Evolutionary conservation across 2,113 vertebrate species (phyloP).

Genomic region (Mugil cephalus): DNA sequence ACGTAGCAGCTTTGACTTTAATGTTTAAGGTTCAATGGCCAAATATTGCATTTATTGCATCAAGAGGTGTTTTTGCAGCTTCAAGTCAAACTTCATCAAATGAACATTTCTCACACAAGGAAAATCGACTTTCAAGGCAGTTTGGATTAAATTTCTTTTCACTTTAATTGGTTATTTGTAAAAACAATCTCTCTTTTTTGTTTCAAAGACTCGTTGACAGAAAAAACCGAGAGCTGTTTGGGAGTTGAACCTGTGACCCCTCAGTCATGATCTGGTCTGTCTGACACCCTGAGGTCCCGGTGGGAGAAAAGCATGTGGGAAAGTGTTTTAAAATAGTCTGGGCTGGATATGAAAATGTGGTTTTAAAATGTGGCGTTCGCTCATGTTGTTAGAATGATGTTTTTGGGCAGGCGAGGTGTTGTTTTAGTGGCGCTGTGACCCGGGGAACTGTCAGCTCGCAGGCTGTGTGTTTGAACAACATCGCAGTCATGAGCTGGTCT

Average conservation of each 20-base stretch:
- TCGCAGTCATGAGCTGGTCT: conserved; percentile 16
- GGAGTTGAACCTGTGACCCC: conserved; percentile 57
- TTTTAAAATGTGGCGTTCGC: conserved; percentile 8
- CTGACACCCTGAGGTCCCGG: conserved; percentile 7
- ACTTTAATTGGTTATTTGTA: conserved; percentile 17
- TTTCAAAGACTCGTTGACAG: conserved; percentile 33
- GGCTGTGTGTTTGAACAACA: conserved; percentile 32
- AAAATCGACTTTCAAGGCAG: conserved; percentile 8
- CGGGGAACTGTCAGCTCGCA: conserved; percentile 22
- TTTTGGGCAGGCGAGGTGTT: conserved; percentile 53
- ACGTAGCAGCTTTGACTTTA: not conserved
- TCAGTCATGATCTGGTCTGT: conserved; percentile 7
- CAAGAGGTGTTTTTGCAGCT: conserved; percentile 6
- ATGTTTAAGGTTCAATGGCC: not conserved
- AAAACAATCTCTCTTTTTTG: not conserved
- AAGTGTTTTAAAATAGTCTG: conserved; percentile 40
- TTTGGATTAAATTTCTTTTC: conserved; percentile 22
- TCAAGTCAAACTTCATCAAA: conserved; percentile 19
- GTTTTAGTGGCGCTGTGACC: conserved; percentile 47
- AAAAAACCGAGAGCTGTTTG: not conserved
- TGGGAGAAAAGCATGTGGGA: conserved; percentile 38
- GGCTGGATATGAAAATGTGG: conserved; percentile 19
- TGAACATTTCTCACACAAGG: not conserved
- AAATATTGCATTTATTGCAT: not conserved
- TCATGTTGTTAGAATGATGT: conserved; percentile 48